Base-by-base conservation (phyloP, 1,140 invertebrate genomes). In the Macrotrachela quadricornifera region DNA sequence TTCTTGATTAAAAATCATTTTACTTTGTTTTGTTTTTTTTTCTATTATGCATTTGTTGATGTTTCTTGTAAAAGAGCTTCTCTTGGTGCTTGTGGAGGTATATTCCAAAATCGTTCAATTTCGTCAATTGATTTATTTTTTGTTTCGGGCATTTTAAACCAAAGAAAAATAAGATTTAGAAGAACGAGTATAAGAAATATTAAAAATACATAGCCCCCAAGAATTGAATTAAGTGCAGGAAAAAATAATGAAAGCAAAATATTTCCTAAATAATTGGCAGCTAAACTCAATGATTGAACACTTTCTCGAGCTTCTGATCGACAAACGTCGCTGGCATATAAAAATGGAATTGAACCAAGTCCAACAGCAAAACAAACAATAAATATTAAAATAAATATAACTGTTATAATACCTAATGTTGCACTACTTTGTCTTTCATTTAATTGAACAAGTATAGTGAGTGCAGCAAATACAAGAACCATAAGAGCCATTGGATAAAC, bases 241-340 rank as follows among this genome's bases (percentile, higher is more conserved):
- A 60, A 62, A 14, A 38, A 39, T n/a, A 62, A 39, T 42, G 49
- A 51, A 30, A 62, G 46, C n/a, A 62, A 14, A 41, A 62, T 41
- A 40, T 56, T 57, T 14, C 18, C 51, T 3, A 57, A 41, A 57
- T 57, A 62, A 44, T 62, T 62, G 10, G 50, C 46, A 30, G 44
- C 48, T 16, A 58, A 43, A n/a, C 52, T 48, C 60, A 95, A 87
- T 56, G 85, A 87, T 83, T 92, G 94, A 58, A 92, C 92, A 51
- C 87, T 86, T 37, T 88, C 86, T 59, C 91, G 75, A 12, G 92
- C 87, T 42, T 86, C 88, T 71, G 95, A 90, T n/a, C 86, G 85
- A 73, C 96, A 96, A 39, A 95, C 75, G 68, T 96, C 90, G 44
- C 87, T 75, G 0, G 86, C 84, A 50, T 86, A 73, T 72, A 91